Conservation (phyloP, 2,113 vertebrate species). For the Tychaedon coryphoeus region DNA sequence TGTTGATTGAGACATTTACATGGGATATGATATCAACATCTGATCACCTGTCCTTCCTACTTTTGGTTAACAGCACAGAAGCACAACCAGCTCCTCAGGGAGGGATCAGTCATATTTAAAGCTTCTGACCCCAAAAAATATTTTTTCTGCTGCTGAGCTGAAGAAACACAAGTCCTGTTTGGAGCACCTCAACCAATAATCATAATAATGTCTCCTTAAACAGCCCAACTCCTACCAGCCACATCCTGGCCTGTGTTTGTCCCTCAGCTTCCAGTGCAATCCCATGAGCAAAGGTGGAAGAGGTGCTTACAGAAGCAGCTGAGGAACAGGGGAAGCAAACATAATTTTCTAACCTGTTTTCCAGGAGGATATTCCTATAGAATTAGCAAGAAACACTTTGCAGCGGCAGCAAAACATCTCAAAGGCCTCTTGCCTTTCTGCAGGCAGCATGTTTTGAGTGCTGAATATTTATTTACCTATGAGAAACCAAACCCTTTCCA, state of each 20-base stretch:
- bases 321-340: not conserved
- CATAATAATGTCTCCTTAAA: fast-evolving
- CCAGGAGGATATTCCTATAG: not conserved
- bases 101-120: not conserved
- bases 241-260: not conserved
- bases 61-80: not conserved
- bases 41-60: not conserved
- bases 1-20: not conserved
- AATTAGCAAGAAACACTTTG: not conserved
- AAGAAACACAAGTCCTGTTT: not conserved
- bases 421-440: not conserved
- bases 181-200: not conserved
- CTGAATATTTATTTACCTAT: not conserved
- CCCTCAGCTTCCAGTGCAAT: not conserved
- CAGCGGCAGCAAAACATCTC: not conserved
- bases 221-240: not conserved
- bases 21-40: not conserved
- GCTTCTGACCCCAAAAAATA: fast-evolving
- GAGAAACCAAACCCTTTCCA: not conserved
- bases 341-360: not conserved
- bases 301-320: not conserved
- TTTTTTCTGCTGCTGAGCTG: fast-evolving
- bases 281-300: not conserved
- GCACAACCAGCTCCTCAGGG: not conserved
- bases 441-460: not conserved